These are phyloP conservation scores for Drosophila simulans DNA, from an alignment of 1,140 invertebrate genomes.

Conservation along the genomic window DNA sequence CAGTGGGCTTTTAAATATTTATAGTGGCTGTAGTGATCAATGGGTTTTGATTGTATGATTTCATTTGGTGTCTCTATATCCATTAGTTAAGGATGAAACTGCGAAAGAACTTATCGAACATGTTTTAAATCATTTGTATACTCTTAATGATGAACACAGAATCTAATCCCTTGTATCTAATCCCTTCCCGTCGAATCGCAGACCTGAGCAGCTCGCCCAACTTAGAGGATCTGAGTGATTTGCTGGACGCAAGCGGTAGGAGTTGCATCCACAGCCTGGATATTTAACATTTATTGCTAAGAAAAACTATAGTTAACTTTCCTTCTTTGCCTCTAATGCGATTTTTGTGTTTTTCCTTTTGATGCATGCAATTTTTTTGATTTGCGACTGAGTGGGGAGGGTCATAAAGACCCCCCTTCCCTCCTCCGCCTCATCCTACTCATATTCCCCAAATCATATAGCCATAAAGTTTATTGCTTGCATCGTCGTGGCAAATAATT, in stretches of 20 bases:
- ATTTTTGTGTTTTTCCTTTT: constrained; percentile 39
- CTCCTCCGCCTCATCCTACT: not conserved
- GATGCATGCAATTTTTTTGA: constrained; percentile 69
- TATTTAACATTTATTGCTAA: constrained; percentile 8
- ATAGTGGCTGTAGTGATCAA: not conserved
- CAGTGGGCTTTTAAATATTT: constrained; percentile 11
- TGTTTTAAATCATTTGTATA: too few relatives aligned
- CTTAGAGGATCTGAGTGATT: constrained; percentile 75
- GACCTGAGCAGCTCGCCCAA: constrained; percentile 70
- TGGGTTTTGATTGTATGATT: not conserved
- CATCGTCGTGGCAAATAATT: constrained; percentile 74
- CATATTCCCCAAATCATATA: constrained; percentile 48
- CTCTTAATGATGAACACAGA: constrained; percentile 10
- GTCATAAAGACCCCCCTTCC: constrained; percentile 31
- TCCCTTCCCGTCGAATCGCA: constrained; percentile 23
- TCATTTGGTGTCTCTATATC: not conserved
- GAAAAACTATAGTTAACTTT: constrained; percentile 19
- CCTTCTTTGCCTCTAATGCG: constrained; percentile 11
- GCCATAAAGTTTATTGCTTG: constrained; percentile 80
- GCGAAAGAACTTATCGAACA: too few relatives aligned
- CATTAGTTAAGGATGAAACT: not conserved
- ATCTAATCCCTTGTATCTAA: constrained; percentile 22
- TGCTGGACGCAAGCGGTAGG: constrained; percentile 82
- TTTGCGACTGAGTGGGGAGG: not conserved
- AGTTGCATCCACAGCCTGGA: constrained; percentile 18